Percentiles rank a stretch among this genome's conserved stretches.
phyloP scores from a whole-genome alignment of 2,888 invertebrate species.

The Anodontia alba region DNA sequence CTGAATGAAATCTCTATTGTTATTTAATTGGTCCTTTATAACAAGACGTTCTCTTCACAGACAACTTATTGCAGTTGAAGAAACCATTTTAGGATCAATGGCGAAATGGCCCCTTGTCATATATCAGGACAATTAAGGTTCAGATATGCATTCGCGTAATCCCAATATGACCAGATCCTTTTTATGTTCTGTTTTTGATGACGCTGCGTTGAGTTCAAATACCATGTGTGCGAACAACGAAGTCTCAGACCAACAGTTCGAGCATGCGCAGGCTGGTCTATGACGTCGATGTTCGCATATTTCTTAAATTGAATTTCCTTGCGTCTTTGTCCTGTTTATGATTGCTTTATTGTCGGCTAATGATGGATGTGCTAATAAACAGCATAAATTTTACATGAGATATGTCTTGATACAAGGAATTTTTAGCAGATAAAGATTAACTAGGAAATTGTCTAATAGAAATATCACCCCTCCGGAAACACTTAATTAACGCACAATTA shows the following conservation, averaged over 20 bases:
- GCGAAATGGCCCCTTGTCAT: too few species aligned
- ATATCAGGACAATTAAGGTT: too few species aligned
- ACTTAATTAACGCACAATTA: conserved; percentile 60
- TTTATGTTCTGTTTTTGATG: too few species aligned
- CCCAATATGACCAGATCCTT: too few species aligned
- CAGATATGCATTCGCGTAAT: too few species aligned
- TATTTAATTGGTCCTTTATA: conserved; percentile 12
- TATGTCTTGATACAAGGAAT: conserved; percentile 33
- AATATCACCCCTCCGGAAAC: conserved; percentile 50
- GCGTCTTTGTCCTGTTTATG: neutral
- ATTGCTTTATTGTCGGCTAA: conserved; percentile 10
- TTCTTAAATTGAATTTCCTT: too few species aligned
- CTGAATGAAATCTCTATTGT: conserved; percentile 3
- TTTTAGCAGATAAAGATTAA: conserved; percentile 51
- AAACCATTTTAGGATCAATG: neutral
- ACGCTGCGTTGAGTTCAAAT: too few species aligned
- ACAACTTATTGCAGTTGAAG: neutral
- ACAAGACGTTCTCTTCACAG: neutral
- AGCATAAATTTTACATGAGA: conserved; percentile 58
- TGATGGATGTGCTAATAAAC: conserved; percentile 3
- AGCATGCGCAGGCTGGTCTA: too few species aligned
- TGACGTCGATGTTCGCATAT: too few species aligned
- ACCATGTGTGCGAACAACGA: too few species aligned
- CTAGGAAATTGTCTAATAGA: conserved; percentile 63
- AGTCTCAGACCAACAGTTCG: too few species aligned